Percentiles rank a stretch among this genome's conserved stretches.
phyloP scores from a whole-genome alignment of 2,113 vertebrate genomes.

The Prunella himalayana region DNA sequence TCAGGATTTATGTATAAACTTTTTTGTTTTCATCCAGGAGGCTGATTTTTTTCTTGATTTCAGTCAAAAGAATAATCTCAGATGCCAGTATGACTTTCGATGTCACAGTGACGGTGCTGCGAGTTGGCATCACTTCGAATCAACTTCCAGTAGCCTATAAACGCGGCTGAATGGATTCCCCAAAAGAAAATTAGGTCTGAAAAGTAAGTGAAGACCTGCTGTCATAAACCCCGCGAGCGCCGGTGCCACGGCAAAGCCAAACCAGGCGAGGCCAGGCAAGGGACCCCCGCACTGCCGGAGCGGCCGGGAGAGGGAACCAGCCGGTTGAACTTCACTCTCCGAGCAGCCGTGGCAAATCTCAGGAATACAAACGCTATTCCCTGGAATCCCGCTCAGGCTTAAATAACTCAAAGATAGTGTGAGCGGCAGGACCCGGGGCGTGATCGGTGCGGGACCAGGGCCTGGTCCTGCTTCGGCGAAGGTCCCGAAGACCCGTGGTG shows the following conservation, averaged over 20 bases:
- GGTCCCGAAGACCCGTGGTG: background rate
- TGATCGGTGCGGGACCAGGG: background rate
- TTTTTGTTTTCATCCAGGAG: background rate
- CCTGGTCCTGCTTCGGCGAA: background rate
- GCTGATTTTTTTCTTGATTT: too few species aligned
- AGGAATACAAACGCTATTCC: background rate
- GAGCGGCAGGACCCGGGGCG: background rate
- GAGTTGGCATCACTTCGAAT: background rate
- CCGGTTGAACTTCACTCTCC: background rate
- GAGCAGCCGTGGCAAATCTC: background rate
- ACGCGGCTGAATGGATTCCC: background rate
- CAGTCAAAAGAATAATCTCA: background rate
- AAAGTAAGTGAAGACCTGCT: background rate
- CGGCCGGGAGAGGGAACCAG: background rate
- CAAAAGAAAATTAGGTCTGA: background rate
- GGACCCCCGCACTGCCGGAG: background rate
- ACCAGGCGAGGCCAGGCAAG: background rate
- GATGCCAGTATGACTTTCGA: background rate
- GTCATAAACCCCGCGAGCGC: background rate
- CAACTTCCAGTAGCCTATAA: background rate
- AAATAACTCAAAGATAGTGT: background rate
- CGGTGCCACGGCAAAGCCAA: background rate
- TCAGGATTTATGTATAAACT: accelerated
- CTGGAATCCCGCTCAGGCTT: too few species aligned
- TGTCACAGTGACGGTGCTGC: too few species aligned